Evolutionary conservation across 1,140 invertebrate genomes (phyloP).

Genomic region (Phenacoccus solenopsis): DNA sequence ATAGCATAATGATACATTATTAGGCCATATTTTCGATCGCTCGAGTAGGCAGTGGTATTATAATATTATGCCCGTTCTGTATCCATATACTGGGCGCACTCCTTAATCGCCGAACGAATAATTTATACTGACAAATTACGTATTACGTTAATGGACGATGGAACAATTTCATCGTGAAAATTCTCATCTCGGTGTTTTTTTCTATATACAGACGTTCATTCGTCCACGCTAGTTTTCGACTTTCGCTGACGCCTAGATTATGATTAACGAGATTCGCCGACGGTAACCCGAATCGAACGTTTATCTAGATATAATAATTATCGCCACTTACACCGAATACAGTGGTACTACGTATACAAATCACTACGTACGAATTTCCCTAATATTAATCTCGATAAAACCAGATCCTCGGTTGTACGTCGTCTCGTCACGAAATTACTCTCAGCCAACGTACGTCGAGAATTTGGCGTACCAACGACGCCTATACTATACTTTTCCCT

Average conservation of each 20-base stretch:
- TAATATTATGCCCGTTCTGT: neutral
- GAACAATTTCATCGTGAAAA: neutral
- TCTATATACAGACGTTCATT: neutral
- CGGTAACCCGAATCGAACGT: too few relatives aligned
- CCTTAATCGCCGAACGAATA: neutral
- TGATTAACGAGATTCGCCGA: neutral
- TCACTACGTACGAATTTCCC: too few relatives aligned
- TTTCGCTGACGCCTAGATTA: neutral
- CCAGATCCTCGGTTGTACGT: too few relatives aligned
- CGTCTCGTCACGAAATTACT: too few relatives aligned
- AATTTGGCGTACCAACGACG: too few relatives aligned
- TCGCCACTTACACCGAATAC: too few relatives aligned
- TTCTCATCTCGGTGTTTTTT: neutral
- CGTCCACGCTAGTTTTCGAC: neutral
- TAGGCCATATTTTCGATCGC: neutral
- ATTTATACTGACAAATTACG: conserved; percentile 3
- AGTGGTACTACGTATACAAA: too few relatives aligned
- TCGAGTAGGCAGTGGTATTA: neutral
- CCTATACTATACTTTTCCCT: too few relatives aligned
- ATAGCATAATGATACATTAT: neutral
- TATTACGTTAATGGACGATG: neutral
- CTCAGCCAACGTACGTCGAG: too few relatives aligned
- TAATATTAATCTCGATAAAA: too few relatives aligned
- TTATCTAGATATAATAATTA: neutral
- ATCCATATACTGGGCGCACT: neutral